Evolutionary conservation across 2,888 invertebrate species (phyloP), one percentile per base, ranked within the genome.

Genomic region (Digitonthophagus gazella): DNA sequence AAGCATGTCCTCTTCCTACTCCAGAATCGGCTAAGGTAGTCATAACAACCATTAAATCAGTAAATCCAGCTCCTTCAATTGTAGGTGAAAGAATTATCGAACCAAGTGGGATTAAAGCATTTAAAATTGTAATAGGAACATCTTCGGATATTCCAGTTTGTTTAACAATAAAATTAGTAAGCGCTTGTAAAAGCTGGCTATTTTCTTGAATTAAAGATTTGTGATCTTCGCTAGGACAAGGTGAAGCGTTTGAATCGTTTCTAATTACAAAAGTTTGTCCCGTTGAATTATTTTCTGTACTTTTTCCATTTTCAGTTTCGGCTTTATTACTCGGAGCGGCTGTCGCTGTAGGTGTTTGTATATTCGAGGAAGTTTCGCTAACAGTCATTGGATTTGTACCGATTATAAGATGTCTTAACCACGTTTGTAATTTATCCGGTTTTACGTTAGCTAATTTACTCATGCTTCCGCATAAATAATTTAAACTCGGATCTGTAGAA

Each of bases 1-100:
- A 86, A 1, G 88, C 84, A 80, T 97, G 96, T 0, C 96, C 69
- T 64, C 22, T 69, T 8, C 70, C 94, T 2, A 89, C 86, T 15
- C 94, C 92, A 15, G 94, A 93, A 81, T 95, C 95, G 0, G 96
- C 96, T 73, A 97, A 80, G 64, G 90, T 91, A 1, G 91, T 89
- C 92, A 93, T 92, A 2, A 93, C 90, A 69, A 87, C 85, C 85
- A 93, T 88, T 4, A 94, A 83, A 77, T 93, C 92, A 0, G 91
- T 87, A 78, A 93, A 93, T n/a, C 91, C 91, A n/a, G 86, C 86
- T 0, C 89, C 89, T 78, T 91, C 91, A 61, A 88, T 84, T 0
- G 86, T 80, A 0, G 89, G 86, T 0, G 87, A 87, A 15, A 92
- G 82, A 69, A 92, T 84, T 22, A 89, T 86, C 58, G 89, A 88